Evolutionary conservation across 1,140 invertebrate species (phyloP).

Genomic region (Diuraphis noxia): DNA sequence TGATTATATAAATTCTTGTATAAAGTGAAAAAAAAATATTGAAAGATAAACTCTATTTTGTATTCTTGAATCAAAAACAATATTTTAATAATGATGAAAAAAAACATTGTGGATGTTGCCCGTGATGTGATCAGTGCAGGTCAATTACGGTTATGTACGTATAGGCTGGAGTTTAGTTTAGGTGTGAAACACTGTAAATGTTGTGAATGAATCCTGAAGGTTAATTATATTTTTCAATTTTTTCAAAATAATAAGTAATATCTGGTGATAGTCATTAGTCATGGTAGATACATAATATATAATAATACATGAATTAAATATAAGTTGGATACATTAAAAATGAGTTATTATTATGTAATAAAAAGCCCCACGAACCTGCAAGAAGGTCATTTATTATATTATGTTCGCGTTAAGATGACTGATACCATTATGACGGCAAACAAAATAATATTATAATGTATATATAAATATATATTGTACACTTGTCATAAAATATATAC

Average conservation of each 20-base stretch:
- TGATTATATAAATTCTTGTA: too few relatives aligned
- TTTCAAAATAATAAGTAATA: neutral
- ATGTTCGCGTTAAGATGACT: neutral
- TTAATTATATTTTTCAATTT: neutral
- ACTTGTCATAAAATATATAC: neutral
- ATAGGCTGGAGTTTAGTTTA: neutral
- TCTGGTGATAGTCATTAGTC: neutral
- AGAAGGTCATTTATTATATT: slow-evolving; percentile 9
- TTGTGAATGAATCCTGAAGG: neutral
- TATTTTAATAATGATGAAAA: neutral
- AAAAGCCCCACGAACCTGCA: neutral
- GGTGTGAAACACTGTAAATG: neutral
- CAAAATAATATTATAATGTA: too few relatives aligned
- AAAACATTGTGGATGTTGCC: neutral
- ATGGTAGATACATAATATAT: neutral
- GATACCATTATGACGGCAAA: neutral
- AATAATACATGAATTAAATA: neutral
- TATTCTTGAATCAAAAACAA: neutral
- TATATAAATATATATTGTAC: neutral
- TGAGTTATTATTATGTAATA: neutral
- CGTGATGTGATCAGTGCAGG: neutral
- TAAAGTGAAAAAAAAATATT: neutral
- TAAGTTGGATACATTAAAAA: neutral
- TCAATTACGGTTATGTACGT: neutral
- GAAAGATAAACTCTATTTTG: neutral